A percentile compares a stretch with the other conserved stretches of the same genome.
phyloP scores from a whole-genome alignment of 2,888 invertebrate species.

The Physocephala rufipes region DNA sequence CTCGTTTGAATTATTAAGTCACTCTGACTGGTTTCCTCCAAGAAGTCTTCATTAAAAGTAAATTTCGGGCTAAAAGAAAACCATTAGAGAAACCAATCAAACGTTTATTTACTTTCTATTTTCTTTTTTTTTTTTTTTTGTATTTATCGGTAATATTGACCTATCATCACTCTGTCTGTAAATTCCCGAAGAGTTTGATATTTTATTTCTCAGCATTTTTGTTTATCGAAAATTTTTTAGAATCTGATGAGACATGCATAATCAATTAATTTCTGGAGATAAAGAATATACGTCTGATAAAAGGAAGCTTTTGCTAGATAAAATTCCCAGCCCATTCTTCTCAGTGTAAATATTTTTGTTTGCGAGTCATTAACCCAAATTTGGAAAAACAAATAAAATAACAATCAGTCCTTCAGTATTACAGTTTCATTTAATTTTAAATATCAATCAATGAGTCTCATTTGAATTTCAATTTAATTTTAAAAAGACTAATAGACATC shows the following conservation, averaged over 20 bases:
- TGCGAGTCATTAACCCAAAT: not conserved
- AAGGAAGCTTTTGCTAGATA: not conserved
- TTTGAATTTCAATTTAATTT: too few species aligned
- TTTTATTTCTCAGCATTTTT: too few species aligned
- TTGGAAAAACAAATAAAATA: too few species aligned
- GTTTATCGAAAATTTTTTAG: not conserved
- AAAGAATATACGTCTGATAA: not conserved
- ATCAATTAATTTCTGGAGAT: slow-evolving; percentile 6
- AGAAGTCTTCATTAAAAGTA: not conserved
- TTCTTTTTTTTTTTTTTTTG: slow-evolving; percentile 1
- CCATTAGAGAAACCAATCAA: too few species aligned
- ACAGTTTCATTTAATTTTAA: too few species aligned
- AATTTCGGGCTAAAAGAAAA: too few species aligned
- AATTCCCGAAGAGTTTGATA: not conserved
- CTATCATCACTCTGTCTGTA: not conserved
- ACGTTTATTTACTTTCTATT: too few species aligned
- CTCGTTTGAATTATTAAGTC: not conserved
- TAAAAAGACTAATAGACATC: too few species aligned
- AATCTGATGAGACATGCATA: slow-evolving; percentile 3
- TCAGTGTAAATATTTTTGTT: not conserved
- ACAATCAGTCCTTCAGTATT: too few species aligned
- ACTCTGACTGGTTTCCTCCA: slow-evolving; percentile 16
- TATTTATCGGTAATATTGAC: slow-evolving; percentile 17
- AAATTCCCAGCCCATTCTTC: not conserved
- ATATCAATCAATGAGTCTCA: too few species aligned